A percentile compares a stretch with the other conserved stretches of the same genome.
These are phyloP conservation scores for Blastobasis lacticolella DNA, from an alignment of 2,888 invertebrate genomes.

Conservation along the genomic window DNA sequence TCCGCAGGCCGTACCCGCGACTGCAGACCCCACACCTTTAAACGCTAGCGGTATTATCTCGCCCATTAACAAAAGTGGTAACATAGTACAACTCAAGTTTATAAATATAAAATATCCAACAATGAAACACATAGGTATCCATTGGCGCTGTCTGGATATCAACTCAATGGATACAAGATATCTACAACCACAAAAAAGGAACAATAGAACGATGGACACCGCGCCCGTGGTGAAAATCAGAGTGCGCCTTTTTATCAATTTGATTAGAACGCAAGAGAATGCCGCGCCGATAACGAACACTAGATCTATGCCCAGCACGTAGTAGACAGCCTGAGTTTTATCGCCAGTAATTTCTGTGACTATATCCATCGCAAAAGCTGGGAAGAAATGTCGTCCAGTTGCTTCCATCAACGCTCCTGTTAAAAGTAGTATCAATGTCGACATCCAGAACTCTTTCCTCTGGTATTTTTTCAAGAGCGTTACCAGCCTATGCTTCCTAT, in stretches of 20 bases:
- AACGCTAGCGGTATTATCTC: constrained; percentile 30
- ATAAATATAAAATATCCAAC: constrained; percentile 22
- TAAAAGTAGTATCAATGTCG: constrained; percentile 20
- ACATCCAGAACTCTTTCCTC: constrained; percentile 21
- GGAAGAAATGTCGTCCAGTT: constrained; percentile 28
- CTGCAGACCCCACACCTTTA: constrained; percentile 18
- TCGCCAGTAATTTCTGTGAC: constrained; percentile 22
- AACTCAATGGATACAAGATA: constrained; percentile 14
- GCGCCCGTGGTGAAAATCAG: constrained; percentile 28
- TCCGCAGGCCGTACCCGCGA: constrained; percentile 20
- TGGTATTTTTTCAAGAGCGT: constrained; percentile 15
- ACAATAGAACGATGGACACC: constrained; percentile 18
- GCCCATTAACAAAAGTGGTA: constrained; percentile 25
- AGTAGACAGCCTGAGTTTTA: constrained; percentile 19
- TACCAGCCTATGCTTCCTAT: no score
- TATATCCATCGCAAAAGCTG: constrained; percentile 29
- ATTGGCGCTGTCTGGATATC: constrained; percentile 14
- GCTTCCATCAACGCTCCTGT: constrained; percentile 22
- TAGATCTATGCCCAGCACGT: constrained; percentile 26
- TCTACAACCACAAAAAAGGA: constrained; percentile 18
- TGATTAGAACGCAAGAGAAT: constrained; percentile 17
- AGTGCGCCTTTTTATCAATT: constrained; percentile 20
- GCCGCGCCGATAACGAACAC: constrained; percentile 19
- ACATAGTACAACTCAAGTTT: constrained; percentile 26
- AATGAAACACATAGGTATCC: constrained; percentile 22